Percentiles rank a stretch among this genome's conserved stretches.
These are phyloP conservation scores for Alviniconcha marisindica DNA, from an alignment of 1,140 invertebrate genomes.

Conservation along the genomic window DNA sequence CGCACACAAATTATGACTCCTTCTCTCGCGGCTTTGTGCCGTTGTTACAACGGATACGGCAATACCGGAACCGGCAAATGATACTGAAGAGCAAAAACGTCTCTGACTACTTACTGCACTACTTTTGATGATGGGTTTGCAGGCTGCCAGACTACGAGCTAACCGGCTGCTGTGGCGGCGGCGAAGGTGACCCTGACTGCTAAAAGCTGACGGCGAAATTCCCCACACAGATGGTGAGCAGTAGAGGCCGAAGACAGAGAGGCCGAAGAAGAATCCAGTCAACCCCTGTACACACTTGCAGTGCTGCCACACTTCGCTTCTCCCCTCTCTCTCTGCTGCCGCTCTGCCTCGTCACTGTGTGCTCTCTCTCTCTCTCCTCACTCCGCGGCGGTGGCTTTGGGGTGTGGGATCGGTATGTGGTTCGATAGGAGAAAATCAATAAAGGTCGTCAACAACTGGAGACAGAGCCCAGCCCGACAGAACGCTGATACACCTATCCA, in stretches of 20 bases:
- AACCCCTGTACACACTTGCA: background rate
- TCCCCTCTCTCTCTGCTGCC: conserved; percentile 5
- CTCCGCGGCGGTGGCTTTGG: background rate
- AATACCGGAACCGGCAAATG: too few relatives aligned
- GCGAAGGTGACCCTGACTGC: conserved; percentile 24
- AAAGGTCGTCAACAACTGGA: background rate
- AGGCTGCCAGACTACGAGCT: too few relatives aligned
- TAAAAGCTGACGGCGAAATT: conserved; percentile 11
- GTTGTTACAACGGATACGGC: too few relatives aligned
- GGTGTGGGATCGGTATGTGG: conserved; percentile 12
- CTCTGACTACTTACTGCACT: too few relatives aligned
- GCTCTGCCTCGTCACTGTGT: background rate
- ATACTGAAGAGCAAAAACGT: too few relatives aligned
- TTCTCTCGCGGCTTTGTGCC: too few relatives aligned
- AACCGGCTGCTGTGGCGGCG: too few relatives aligned
- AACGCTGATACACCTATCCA: background rate
- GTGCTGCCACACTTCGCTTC: background rate
- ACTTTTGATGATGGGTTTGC: too few relatives aligned
- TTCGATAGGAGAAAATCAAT: conserved; percentile 17
- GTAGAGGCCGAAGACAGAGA: too few relatives aligned
- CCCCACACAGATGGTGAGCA: background rate
- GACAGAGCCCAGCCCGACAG: background rate
- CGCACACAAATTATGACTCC: too few relatives aligned
- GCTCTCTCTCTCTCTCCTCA: background rate
- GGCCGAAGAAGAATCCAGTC: background rate